Base-by-base conservation (phyloP, 1,140 invertebrate genomes). In the Neoseiulus cucumeris region DNA sequence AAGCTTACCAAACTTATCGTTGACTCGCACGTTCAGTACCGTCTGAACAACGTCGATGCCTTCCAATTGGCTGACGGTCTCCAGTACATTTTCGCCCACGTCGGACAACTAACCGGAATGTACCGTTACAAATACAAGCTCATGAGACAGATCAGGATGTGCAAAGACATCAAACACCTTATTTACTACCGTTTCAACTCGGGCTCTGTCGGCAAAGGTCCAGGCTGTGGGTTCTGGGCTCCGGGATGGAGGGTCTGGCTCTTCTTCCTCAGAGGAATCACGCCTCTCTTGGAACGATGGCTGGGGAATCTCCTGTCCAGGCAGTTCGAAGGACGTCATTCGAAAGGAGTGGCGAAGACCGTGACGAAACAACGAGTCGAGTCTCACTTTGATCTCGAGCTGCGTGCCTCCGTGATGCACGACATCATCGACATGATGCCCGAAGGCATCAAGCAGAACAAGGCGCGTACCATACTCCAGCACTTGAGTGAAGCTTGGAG, bases 381-480 rank as follows among this genome's bases (percentile, higher is more conserved):
- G 72, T 96, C 91, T 55, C 96, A 99, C 78, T 99, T 98, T 77
- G 96, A 99, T 83, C 79, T 99, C 65, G 96, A 99, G 79, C 77
- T 99, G 68, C 81, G 96, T 71, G 92, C 92, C 42, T 96, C 92
- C 0, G 92, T 95, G 17, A 99, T 99, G 96, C 95, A 98, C 77
- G 96, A 99, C 74, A 99, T 99, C 72, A 84, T 99, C 1, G 96
- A 99, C 74, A 99, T 99, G 95, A 99, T 99, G 96, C 96, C 96
- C 0, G 95, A 99, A 79, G 95, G 95, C 68, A 98, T 99, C 71
- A 99, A 98, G 73, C 94, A 98, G 74, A 98, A 98, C 76, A 99
- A 99, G 76, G 96, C 96, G 0, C 82, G 94, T 69, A 98, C 95
- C 0, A 99, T 99, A 71, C 78, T 99, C 69, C 95, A 99, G 74